Evolutionary conservation across 2,888 invertebrate species (phyloP).

Genomic region (Cryptophagus acutangulus): DNA sequence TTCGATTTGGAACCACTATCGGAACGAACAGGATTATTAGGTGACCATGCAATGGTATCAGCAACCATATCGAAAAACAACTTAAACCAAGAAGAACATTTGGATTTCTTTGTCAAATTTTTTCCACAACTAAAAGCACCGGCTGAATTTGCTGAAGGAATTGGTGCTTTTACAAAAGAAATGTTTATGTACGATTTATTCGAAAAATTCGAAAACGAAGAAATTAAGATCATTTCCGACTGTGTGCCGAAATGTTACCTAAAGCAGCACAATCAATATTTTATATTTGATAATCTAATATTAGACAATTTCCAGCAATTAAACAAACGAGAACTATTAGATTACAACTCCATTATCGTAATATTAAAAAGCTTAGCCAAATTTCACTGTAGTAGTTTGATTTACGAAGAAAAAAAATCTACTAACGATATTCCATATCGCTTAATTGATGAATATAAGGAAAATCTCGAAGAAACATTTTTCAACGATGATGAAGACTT

Average conservation of each 20-base stretch:
- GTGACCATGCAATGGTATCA: conserved; percentile 33
- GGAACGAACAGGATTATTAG: conserved; percentile 32
- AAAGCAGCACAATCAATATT: conserved; percentile 32
- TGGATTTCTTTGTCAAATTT: conserved; percentile 36
- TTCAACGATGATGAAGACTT: conserved; percentile 29
- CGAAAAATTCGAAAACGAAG: conserved; percentile 21
- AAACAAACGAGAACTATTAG: conserved; percentile 31
- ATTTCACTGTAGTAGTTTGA: conserved; percentile 43
- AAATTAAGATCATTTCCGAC: conserved; percentile 21
- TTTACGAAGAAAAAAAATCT: conserved; percentile 33
- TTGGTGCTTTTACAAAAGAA: conserved; percentile 36
- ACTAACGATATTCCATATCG: conserved; percentile 14
- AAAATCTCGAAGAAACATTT: conserved; percentile 29
- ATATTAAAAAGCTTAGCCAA: conserved; percentile 38
- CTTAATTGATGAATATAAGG: conserved; percentile 25
- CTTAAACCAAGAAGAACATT: conserved; percentile 14
- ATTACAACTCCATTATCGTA: conserved; percentile 33
- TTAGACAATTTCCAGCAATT: conserved; percentile 33
- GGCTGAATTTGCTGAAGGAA: conserved; percentile 31
- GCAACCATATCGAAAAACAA: conserved; percentile 20
- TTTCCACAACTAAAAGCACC: conserved; percentile 30
- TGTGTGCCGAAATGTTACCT: conserved; percentile 43
- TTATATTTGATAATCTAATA: conserved; percentile 47
- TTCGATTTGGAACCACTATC: conserved; percentile 20
- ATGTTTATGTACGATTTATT: conserved; percentile 32